phyloP scores from a whole-genome alignment of 2,888 invertebrate genomes.

The Ichneumon xanthorius region DNA sequence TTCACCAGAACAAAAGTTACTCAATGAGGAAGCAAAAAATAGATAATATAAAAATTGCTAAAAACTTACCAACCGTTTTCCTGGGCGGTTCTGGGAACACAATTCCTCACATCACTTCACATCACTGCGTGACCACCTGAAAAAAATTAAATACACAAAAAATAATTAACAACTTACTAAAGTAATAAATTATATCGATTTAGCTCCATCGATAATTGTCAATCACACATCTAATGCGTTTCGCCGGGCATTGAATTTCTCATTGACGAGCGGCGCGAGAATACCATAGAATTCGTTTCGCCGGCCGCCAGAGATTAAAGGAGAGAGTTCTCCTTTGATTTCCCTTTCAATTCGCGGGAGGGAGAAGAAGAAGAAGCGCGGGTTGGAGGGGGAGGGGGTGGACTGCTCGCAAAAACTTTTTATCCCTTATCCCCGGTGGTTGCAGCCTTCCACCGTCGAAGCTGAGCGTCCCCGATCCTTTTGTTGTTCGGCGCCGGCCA shows the following conservation, averaged over 20 bases:
- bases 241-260: conserved; percentile 8
- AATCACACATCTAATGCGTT: conserved; percentile 7
- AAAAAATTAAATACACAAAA: not conserved
- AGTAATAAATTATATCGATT: not conserved
- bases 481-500: conserved; percentile 65
- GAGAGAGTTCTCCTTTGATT: conserved; percentile 58
- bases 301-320: conserved; percentile 33
- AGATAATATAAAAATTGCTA: too few species aligned
- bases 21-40: too few species aligned
- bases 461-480: conserved; percentile 54
- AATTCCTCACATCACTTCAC: not conserved
- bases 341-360: conserved; percentile 36
- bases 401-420: conserved; percentile 60
- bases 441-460: conserved; percentile 40
- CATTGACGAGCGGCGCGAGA: conserved; percentile 34
- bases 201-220: not conserved
- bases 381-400: not conserved
- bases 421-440: conserved; percentile 56
- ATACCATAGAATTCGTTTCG: conserved; percentile 46
- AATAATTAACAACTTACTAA: not conserved
- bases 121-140: not conserved
- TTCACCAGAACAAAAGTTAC: too few species aligned
- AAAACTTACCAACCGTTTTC: not conserved
- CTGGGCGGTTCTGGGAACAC: not conserved
- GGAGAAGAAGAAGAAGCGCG: not conserved